Evolutionary conservation across 2,888 invertebrate species (phyloP), one percentile per base, ranked within the genome.

Genomic region (Cordilura impudica): DNA sequence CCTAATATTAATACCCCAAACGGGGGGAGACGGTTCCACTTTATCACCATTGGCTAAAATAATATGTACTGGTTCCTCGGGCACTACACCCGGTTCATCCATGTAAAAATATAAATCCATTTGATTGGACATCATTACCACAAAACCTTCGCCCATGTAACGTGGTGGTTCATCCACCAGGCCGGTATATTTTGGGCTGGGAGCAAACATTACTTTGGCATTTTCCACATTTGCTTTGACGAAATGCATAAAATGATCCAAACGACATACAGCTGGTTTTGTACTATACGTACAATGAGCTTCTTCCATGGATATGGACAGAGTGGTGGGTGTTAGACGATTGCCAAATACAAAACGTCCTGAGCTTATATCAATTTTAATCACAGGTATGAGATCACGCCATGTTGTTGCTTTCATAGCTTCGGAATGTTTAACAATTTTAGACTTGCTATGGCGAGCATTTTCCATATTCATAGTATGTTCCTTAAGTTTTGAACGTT

Each of bases 91-190:
- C 43, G 88, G 95, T 88, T 98, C 97, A 90, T 99, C 99, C 95
- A 98, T 97, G 87, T 98, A 98, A 90, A 97, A 98, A 89, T 98
- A 98, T 21, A 98, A 92, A 88, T 98, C 97, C 84, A 98, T 94
- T 87, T 95, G 95, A 87, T 98, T 98, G 2, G 98, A 97, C 87
- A 98, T 98, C 91, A 99, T 94, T 8, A 99, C 94, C 0, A 98
- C 98, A 90, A 99, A 99, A 0, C 98, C 99, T 90, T 98, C 98
- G 4, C 99, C 99, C 98, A 99, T 99, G 86, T 96, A 98, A 35
- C 97, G 91, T 0, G 99, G 99, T 0, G 99, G 98, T 85, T 97
- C 97, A 90, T 98, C 98, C 4, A 96, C 94, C 92, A 96, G 94
- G 5, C 97, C 97, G 2, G 95, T 96, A 89, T 98, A 98, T 87